phyloP scores from a whole-genome alignment of 1,140 invertebrate species.

The Hermetia illucens region DNA sequence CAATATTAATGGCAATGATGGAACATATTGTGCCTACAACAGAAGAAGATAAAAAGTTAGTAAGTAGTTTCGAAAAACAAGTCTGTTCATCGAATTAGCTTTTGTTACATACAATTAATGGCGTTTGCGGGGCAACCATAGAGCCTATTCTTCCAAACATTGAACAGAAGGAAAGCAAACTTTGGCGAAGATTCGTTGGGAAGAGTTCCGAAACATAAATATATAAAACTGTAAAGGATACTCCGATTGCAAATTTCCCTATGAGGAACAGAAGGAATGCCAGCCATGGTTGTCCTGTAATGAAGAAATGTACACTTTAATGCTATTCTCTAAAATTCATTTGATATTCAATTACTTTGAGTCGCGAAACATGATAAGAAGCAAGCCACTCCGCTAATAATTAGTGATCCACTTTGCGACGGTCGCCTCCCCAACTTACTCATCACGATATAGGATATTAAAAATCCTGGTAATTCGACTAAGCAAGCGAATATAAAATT shows the following conservation, averaged over 20 bases:
- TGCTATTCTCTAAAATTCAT: not conserved
- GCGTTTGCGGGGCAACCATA: slow-evolving; percentile 56
- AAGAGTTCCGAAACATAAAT: slow-evolving; percentile 59
- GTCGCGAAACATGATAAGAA: slow-evolving; percentile 19
- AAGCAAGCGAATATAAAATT: slow-evolving; percentile 56
- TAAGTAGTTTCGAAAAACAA: not conserved
- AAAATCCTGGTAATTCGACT: slow-evolving; percentile 57
- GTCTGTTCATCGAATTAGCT: too few species aligned
- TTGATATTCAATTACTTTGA: slow-evolving; percentile 2
- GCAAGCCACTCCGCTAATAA: slow-evolving; percentile 39
- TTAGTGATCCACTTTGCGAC: slow-evolving; percentile 40
- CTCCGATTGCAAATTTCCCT: slow-evolving; percentile 59
- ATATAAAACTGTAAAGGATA: slow-evolving; percentile 53
- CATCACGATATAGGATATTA: slow-evolving; percentile 45
- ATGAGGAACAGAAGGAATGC: slow-evolving; percentile 45
- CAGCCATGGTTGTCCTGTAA: slow-evolving; percentile 15
- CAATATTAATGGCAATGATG: slow-evolving; percentile 42
- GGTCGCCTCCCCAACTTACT: slow-evolving; percentile 46
- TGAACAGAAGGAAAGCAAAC: slow-evolving; percentile 50
- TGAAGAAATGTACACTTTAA: not conserved
- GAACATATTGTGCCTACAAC: slow-evolving; percentile 34
- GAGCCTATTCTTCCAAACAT: slow-evolving; percentile 58
- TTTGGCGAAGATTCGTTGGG: slow-evolving; percentile 49
- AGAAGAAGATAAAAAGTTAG: slow-evolving; percentile 8
- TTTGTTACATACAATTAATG: slow-evolving; percentile 40